Evolutionary conservation across 2,113 vertebrate species (phyloP).

Genomic region (Ifrita kowaldi): DNA sequence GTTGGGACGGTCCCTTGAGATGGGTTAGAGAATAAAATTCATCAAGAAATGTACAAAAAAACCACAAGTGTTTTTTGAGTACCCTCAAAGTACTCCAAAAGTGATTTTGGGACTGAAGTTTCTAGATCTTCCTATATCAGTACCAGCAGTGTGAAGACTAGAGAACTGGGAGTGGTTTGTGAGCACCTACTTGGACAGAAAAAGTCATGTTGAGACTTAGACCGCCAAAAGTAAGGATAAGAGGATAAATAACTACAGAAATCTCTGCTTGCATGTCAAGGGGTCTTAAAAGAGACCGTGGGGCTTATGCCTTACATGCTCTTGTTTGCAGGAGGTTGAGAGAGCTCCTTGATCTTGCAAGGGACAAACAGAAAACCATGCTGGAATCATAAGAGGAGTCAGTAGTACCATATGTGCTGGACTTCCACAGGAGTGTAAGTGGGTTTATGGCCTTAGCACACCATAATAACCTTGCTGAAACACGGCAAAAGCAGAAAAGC

Average conservation of each 20-base stretch:
- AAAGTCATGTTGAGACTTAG: background rate
- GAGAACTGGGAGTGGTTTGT: background rate
- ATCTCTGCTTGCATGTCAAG: background rate
- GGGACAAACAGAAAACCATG: slow-evolving; percentile 34
- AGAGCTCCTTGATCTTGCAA: background rate
- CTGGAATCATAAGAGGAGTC: slow-evolving; percentile 10
- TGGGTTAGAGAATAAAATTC: background rate
- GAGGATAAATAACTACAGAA: background rate
- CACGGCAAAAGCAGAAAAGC: slow-evolving; percentile 54
- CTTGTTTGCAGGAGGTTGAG: background rate
- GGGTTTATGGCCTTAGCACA: slow-evolving; percentile 53
- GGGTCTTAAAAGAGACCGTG: background rate
- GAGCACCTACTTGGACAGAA: background rate
- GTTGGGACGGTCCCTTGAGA: background rate
- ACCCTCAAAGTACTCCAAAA: background rate
- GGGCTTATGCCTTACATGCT: background rate
- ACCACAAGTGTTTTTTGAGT: background rate
- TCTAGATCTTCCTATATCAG: background rate
- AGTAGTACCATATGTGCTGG: slow-evolving; percentile 6
- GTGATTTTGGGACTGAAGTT: background rate
- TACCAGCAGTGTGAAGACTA: background rate
- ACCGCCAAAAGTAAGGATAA: background rate
- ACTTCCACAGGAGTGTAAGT: slow-evolving; percentile 51
- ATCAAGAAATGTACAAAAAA: background rate
- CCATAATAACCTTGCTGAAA: slow-evolving; percentile 59